Conservation (phyloP, 2,888 invertebrate species). For the Perizoma flavofasciatum region DNA sequence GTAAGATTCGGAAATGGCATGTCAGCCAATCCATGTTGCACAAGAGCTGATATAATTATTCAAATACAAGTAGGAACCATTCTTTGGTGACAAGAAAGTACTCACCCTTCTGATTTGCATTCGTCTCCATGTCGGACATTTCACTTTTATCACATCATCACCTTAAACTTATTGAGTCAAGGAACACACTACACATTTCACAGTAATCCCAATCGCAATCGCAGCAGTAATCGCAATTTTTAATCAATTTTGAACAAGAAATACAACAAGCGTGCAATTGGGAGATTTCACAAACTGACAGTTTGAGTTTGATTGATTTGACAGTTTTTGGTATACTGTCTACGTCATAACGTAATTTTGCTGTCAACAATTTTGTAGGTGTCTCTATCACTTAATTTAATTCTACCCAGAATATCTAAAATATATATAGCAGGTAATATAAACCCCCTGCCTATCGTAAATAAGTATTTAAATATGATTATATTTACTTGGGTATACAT, state of each 20-base stretch:
- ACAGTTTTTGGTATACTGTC: conserved; percentile 42
- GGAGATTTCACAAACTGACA: conserved; percentile 34
- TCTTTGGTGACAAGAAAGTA: conserved; percentile 47
- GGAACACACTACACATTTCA: conserved; percentile 41
- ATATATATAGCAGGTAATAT: no score
- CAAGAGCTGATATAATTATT: conserved; percentile 70
- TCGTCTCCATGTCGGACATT: conserved; percentile 73
- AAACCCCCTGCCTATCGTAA: no score
- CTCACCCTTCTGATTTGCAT: conserved; percentile 78
- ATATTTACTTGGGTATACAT: no score
- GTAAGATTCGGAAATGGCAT: conserved; percentile 48
- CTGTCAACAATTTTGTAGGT: no score
- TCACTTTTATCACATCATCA: conserved; percentile 74
- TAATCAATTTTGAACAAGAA: conserved; percentile 13
- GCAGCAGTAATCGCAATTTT: conserved; percentile 38
- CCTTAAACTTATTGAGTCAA: conserved; percentile 44
- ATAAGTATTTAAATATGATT: no score
- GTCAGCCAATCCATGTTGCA: conserved; percentile 66
- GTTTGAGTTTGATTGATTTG: neutral
- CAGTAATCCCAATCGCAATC: conserved; percentile 26
- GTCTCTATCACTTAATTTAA: no score
- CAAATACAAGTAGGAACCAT: conserved; percentile 74
- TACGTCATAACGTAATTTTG: no score
- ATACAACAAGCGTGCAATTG: conserved; percentile 49
- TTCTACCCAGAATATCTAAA: no score